Conservation (phyloP, 2,888 invertebrate genomes). For the Athrips mouffetella region DNA sequence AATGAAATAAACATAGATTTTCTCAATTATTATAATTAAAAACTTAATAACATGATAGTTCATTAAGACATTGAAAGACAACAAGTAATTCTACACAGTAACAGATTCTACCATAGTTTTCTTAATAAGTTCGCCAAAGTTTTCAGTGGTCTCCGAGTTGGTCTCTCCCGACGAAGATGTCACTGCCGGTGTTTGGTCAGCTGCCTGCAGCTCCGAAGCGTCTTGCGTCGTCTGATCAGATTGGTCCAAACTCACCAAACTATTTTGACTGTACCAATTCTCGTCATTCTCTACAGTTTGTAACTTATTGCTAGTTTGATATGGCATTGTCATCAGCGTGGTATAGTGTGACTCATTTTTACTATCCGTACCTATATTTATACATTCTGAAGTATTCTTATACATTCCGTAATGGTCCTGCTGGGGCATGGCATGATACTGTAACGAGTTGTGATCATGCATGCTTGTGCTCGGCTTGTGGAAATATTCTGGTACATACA, state of each 20-base stretch:
- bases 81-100: conserved; percentile 82
- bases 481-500: conserved; percentile 66
- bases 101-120: conserved; percentile 95
- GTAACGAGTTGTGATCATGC: conserved; percentile 51
- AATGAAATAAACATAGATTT: conserved; percentile 28
- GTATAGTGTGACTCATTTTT: conserved; percentile 79
- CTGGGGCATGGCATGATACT: conserved; percentile 55
- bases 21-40: conserved; percentile 66
- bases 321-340: conserved; percentile 81
- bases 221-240: conserved; percentile 60
- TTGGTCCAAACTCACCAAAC: conserved; percentile 58
- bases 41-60: conserved; percentile 66
- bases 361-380: conserved; percentile 66
- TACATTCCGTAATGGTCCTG: conserved; percentile 65
- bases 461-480: conserved; percentile 53
- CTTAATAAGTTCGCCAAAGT: conserved; percentile 94
- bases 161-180: conserved; percentile 29
- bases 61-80: conserved; percentile 62
- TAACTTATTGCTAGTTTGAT: conserved; percentile 81
- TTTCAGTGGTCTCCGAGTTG: conserved; percentile 76
- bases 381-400: conserved; percentile 57
- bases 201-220: conserved; percentile 41
- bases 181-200: conserved; percentile 34
- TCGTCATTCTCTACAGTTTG: conserved; percentile 79
- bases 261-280: conserved; percentile 72